These are phyloP conservation scores for Salvelinus sp. DNA, from an alignment of 2,113 vertebrate species.

Conservation along the genomic window DNA sequence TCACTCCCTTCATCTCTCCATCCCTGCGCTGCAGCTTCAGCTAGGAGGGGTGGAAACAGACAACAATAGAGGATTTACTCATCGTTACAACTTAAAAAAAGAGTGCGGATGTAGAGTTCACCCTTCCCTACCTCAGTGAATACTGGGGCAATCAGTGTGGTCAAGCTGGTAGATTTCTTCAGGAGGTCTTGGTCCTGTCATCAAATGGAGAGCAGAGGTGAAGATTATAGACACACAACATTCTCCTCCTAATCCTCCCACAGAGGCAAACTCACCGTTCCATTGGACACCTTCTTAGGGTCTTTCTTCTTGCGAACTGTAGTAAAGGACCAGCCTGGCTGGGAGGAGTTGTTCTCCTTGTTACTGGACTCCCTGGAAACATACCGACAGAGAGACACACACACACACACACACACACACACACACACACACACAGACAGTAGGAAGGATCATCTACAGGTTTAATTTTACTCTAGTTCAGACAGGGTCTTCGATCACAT, in stretches of 20 bases:
- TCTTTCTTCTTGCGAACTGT: slow-evolving; percentile 88
- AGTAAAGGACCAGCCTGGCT: slow-evolving; percentile 87
- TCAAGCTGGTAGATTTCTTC: slow-evolving; percentile 80
- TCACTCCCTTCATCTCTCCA: slow-evolving; percentile 77
- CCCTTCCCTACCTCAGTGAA: slow-evolving; percentile 79
- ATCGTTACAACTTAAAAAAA: too few species aligned
- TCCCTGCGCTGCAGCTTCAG: slow-evolving; percentile 84
- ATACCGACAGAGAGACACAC: not conserved
- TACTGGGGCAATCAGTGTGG: slow-evolving; percentile 81
- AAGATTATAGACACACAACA: not conserved
- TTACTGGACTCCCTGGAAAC: slow-evolving; percentile 78
- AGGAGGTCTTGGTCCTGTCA: slow-evolving; percentile 82
- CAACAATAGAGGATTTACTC: too few species aligned
- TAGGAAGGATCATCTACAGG: not conserved
- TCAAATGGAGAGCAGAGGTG: not conserved
- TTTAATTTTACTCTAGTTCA: not conserved
- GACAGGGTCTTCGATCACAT: too few species aligned
- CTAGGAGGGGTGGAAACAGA: slow-evolving; percentile 52
- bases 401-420: too few species aligned
- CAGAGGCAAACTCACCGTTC: slow-evolving; percentile 68
- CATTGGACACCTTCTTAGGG: slow-evolving; percentile 82
- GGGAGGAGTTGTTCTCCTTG: slow-evolving; percentile 77
- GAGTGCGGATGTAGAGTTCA: not conserved
- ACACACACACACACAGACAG: not conserved
- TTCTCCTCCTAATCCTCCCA: not conserved